Base-by-base conservation (phyloP, 2,797 vertebrate species). In the Anas georgica region DNA sequence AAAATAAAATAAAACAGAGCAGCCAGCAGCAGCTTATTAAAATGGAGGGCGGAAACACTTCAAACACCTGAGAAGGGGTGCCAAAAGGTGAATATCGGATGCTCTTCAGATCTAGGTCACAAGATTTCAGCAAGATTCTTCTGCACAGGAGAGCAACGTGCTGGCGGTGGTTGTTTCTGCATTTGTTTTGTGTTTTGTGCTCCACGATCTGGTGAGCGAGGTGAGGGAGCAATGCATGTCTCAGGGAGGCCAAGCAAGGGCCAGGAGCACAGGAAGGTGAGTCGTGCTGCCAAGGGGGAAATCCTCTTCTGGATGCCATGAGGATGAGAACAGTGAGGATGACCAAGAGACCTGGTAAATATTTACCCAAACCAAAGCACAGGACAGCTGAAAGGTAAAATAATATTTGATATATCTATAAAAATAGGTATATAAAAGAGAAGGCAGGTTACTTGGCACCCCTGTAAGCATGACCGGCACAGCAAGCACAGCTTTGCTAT, bases 211-310 rank as follows among this genome's bases (percentile, higher is more conserved):
- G 72, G 33, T 18, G 22, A 79, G 50, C 2, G 12, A 68, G 28
- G 33, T 37, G 48, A 59, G 28, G 48, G 11, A 75, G 10, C 33
- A 48, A 69, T 0, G 0, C 2, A 9, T 37, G 17, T n/a, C 31
- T 58, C 63, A 33, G 29, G 7, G 20, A 70, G 35, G n/a, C 9
- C 46, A 88, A 73, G 41, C 17, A 86, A 69, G 4, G 7, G 9
- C 54, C 59, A 69, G 45, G 58, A 86, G 58, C 39, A 54, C 52
- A 67, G 66, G 25, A 22, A 16, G 4, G 25, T 11, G 59, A 25
- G 52, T 33, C 22, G 70, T 4, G 29, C 14, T 84, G 41, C n/a
- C 33, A 22, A 29, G 50, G 55, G 7, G 46, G 20, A 84, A 93
- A 78, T 29, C 15, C 12, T 62, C 18, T 56, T 81, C 59, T 77